A percentile compares a stretch with the other conserved stretches of the same genome.
These are phyloP conservation scores for human DNA, from an alignment of 2,113 vertebrate species.

Conservation along the genomic window DNA sequence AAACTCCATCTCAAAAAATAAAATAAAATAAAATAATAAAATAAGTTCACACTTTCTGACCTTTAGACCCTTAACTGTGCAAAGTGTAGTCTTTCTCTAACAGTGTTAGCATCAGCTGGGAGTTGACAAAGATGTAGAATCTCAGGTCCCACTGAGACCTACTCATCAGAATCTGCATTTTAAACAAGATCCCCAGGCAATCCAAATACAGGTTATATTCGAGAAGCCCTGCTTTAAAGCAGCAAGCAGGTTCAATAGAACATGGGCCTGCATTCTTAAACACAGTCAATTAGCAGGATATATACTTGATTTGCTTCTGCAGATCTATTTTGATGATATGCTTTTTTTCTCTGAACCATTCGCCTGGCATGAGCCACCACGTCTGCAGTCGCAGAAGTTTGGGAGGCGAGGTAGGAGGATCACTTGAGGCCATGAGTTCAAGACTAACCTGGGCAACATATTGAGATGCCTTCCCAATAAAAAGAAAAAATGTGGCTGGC, in stretches of 20 bases:
- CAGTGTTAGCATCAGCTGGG: not conserved
- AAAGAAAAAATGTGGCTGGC: too few species aligned
- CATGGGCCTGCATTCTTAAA: not conserved
- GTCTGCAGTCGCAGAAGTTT: too few species aligned
- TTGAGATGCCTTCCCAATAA: too few species aligned
- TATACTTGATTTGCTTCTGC: not conserved
- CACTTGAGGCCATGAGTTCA: too few species aligned
- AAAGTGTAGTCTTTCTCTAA: not conserved
- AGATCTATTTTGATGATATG: not conserved
- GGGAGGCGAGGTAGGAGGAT: too few species aligned
- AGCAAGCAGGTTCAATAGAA: not conserved
- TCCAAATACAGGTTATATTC: fast-evolving
- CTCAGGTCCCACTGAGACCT: not conserved
- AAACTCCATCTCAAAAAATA: too few species aligned
- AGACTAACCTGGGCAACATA: too few species aligned
- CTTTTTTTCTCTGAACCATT: not conserved
- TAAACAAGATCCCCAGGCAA: not conserved
- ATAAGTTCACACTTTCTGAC: not conserved
- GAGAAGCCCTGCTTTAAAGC: not conserved
- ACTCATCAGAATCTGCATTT: not conserved
- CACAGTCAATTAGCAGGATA: not conserved
- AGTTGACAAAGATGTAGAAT: not conserved
- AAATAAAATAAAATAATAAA: too few species aligned
- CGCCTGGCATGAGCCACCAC: not conserved
- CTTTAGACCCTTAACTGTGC: not conserved